A percentile compares a stretch with the other conserved stretches of the same genome.
Evolutionary conservation across 2,888 invertebrate species (phyloP).

Genomic region (Eupithecia exiguata): DNA sequence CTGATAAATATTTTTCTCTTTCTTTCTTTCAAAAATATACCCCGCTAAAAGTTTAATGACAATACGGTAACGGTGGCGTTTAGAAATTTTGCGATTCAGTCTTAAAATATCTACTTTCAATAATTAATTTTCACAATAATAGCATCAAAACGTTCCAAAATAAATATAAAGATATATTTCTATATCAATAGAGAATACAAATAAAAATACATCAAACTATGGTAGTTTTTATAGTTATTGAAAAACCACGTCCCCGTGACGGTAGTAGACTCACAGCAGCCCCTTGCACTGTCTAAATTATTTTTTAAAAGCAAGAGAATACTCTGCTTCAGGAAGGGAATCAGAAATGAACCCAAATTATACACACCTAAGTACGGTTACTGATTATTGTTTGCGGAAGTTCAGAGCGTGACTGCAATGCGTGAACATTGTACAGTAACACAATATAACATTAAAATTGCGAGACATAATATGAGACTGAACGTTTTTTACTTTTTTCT

Average conservation of each 20-base stretch:
- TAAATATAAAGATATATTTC: too few relatives aligned
- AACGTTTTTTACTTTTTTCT: too few relatives aligned
- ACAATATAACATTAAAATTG: neutral
- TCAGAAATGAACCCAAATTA: neutral
- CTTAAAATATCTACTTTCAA: too few relatives aligned
- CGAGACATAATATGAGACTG: neutral
- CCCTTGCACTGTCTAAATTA: neutral
- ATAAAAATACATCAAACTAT: neutral
- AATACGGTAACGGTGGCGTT: too few relatives aligned
- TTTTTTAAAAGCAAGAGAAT: neutral
- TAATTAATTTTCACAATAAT: too few relatives aligned
- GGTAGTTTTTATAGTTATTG: neutral
- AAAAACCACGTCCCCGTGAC: neutral
- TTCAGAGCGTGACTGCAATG: constrained; percentile 3
- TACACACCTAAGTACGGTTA: neutral
- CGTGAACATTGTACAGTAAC: constrained; percentile 3
- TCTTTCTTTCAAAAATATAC: too few relatives aligned
- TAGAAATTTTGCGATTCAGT: too few relatives aligned
- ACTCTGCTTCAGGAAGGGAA: neutral
- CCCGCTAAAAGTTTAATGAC: too few relatives aligned
- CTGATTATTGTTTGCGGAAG: constrained; percentile 11
- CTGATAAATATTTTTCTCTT: too few relatives aligned
- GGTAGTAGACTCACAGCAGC: neutral
- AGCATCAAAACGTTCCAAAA: too few relatives aligned
- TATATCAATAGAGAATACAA: too few relatives aligned